These are phyloP conservation scores for Ophion costatus DNA, from an alignment of 2,888 invertebrate species.

Conservation along the genomic window DNA sequence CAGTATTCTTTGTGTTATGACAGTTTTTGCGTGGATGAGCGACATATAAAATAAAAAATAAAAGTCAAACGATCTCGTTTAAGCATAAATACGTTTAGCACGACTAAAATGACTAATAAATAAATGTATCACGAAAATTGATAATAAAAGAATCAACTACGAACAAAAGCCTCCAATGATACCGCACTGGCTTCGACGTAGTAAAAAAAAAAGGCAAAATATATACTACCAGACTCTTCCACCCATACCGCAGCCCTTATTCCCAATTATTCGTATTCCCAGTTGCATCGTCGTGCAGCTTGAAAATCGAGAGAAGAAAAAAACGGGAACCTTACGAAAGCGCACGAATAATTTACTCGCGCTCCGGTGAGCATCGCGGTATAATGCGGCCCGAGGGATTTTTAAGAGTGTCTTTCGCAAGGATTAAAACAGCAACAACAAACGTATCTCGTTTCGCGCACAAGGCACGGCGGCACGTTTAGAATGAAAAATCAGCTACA, in stretches of 20 bases:
- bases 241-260: not conserved
- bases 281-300: not conserved
- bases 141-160: not conserved
- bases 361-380: conserved; percentile 18
- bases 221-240: not conserved
- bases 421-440: not conserved
- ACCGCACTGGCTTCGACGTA: not conserved
- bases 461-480: not conserved
- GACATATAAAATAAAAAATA: too few relatives aligned
- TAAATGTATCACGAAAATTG: not conserved
- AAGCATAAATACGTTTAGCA: not conserved
- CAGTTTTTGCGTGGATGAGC: too few relatives aligned
- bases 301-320: conserved; percentile 20
- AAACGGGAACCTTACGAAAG: conserved; percentile 18
- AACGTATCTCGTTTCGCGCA: conserved; percentile 1
- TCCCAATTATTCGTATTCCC: conserved; percentile 24
- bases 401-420: conserved; percentile 23
- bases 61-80: not conserved
- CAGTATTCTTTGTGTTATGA: too few relatives aligned
- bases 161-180: not conserved
- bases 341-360: conserved; percentile 43
- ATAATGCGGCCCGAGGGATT: conserved; percentile 40
- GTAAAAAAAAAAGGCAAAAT: not conserved
- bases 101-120: not conserved
- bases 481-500: conserved; percentile 18